A percentile compares a stretch with the other conserved stretches of the same genome.
These are phyloP conservation scores for Mus minutoides DNA, from an alignment of 2,797 vertebrate species.

Conservation along the genomic window DNA sequence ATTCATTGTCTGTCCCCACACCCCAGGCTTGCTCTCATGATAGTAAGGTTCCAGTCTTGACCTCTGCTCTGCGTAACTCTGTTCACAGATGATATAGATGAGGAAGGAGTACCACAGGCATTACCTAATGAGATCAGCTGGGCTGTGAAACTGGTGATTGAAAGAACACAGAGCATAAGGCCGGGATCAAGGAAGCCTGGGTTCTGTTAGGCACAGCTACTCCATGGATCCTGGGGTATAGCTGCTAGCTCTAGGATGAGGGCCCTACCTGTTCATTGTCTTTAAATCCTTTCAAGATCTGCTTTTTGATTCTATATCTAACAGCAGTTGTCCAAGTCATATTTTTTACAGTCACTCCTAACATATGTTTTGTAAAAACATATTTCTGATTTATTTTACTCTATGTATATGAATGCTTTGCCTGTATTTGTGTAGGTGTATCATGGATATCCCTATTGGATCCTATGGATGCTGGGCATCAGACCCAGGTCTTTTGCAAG, in stretches of 20 bases:
- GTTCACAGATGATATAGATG: not conserved
- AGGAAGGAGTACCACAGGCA: not conserved
- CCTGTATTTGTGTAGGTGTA: not conserved
- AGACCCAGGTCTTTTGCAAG: not conserved
- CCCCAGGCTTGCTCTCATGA: not conserved
- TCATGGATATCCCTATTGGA: not conserved
- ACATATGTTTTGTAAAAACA: not conserved
- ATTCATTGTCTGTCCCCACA: fast-evolving
- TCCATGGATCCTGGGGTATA: not conserved
- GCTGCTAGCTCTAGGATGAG: not conserved
- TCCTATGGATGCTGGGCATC: too few species aligned
- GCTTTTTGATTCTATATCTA: not conserved
- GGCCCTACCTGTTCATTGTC: not conserved
- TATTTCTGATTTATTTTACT: not conserved
- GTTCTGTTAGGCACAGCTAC: not conserved
- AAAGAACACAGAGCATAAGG: not conserved
- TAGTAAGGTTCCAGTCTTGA: not conserved
- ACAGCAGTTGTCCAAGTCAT: not conserved
- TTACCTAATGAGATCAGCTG: not conserved
- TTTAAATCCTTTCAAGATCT: not conserved
- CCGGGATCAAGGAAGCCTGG: not conserved
- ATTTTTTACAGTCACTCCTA: not conserved
- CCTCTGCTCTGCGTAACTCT: not conserved
- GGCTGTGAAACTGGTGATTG: not conserved
- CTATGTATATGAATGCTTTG: not conserved